Conservation (phyloP, 2,888 invertebrate species). For the Atrina japonica region DNA sequence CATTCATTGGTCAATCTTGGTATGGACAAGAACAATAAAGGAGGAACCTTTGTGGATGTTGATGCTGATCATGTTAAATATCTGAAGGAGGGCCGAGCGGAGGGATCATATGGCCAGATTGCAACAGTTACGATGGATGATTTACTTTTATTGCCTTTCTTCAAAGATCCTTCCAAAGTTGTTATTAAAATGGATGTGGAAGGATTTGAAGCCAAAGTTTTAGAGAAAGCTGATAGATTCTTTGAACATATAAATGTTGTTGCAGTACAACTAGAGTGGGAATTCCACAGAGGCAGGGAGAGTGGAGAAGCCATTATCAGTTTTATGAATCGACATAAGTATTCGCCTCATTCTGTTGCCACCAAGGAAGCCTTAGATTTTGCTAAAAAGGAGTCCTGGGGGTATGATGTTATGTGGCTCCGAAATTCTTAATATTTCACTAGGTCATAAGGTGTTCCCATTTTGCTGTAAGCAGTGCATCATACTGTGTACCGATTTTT, state of each 20-base stretch:
- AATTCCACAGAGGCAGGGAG: constrained; percentile 24
- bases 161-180: constrained; percentile 21
- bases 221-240: constrained; percentile 21
- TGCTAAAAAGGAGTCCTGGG: constrained; percentile 15
- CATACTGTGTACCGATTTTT: too few species aligned
- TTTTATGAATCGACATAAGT: constrained; percentile 23
- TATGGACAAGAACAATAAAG: constrained; percentile 36
- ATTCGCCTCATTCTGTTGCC: constrained; percentile 1
- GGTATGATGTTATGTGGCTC: constrained; percentile 22
- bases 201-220: constrained; percentile 33
- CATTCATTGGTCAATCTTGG: constrained; percentile 23
- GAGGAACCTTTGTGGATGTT: constrained; percentile 31
- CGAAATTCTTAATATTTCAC: too few species aligned
- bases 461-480: too few species aligned
- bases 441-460: too few species aligned
- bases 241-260: constrained; percentile 27
- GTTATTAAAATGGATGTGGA: constrained; percentile 40
- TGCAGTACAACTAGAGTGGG: constrained; percentile 33
- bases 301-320: constrained; percentile 20
- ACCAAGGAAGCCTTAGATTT: background rate
- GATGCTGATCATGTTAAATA: constrained; percentile 26
- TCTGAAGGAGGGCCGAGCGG: constrained; percentile 15
- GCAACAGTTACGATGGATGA: constrained; percentile 31
- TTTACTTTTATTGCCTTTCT: constrained; percentile 19
- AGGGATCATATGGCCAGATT: constrained; percentile 27